Evolutionary conservation across 2,113 vertebrate genomes (phyloP).

Genomic region (Stictonetta naevosa): DNA sequence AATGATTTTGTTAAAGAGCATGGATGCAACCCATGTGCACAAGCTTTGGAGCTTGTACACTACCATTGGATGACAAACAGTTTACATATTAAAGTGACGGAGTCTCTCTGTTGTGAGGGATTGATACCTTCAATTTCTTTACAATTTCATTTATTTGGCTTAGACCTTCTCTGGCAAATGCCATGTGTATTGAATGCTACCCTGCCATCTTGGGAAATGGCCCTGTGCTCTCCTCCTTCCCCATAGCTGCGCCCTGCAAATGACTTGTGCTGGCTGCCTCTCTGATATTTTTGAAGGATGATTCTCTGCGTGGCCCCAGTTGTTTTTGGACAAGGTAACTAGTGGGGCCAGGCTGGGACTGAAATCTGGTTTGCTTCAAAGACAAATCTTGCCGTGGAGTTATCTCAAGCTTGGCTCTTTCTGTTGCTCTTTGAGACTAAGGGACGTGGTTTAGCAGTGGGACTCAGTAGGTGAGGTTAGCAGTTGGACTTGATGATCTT

Average conservation of each 20-base stretch:
- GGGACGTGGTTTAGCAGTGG: no score
- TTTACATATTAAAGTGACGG: neutral
- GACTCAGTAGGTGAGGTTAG: no score
- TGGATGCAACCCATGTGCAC: neutral
- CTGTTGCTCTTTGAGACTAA: neutral
- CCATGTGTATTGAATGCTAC: accelerated
- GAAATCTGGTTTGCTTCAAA: neutral
- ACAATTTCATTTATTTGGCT: neutral
- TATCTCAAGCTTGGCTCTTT: neutral
- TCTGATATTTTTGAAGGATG: accelerated
- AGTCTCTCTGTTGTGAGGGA: neutral
- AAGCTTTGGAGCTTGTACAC: neutral
- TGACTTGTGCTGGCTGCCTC: neutral
- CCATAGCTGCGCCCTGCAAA: neutral
- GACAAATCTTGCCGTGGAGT: neutral
- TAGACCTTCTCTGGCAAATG: neutral
- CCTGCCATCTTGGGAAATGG: neutral
- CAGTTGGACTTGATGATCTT: no score
- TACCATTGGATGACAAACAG: neutral
- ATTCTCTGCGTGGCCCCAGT: accelerated
- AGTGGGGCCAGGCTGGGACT: neutral
- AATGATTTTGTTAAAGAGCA: neutral
- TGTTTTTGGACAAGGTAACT: accelerated
- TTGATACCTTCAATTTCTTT: neutral
- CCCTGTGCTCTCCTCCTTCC: neutral